Conservation (phyloP, 2,888 invertebrate genomes). For the Hofmannophila pseudospretella region DNA sequence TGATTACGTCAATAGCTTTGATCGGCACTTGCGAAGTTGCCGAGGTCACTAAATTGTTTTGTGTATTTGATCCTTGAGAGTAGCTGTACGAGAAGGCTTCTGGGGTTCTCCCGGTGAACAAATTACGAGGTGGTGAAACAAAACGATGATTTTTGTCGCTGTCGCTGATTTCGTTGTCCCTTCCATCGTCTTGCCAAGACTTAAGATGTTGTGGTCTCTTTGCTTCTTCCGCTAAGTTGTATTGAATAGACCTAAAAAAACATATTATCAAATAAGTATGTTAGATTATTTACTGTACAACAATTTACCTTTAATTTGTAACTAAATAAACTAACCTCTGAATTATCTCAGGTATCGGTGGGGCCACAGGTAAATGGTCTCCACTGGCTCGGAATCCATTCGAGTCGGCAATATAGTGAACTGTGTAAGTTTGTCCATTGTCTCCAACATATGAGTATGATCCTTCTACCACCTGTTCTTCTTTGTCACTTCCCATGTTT, state of each 20-base stretch:
- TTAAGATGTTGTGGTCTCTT: slow-evolving; percentile 55
- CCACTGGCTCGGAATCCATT: slow-evolving; percentile 87
- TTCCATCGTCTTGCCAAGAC: slow-evolving; percentile 51
- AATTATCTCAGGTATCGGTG: slow-evolving; percentile 85
- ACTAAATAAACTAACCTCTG: slow-evolving; percentile 56
- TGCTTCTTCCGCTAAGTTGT: slow-evolving; percentile 69
- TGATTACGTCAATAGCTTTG: slow-evolving; percentile 44
- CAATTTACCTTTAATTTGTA: slow-evolving; percentile 3
- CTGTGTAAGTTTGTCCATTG: slow-evolving; percentile 79
- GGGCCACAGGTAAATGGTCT: slow-evolving; percentile 86
- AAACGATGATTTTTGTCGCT: slow-evolving; percentile 36
- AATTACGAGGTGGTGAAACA: slow-evolving; percentile 37
- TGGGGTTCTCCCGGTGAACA: slow-evolving; percentile 66
- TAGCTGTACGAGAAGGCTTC: slow-evolving; percentile 68
- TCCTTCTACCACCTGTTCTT: slow-evolving; percentile 79
- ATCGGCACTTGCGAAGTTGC: slow-evolving; percentile 48
- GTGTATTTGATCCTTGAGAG: slow-evolving; percentile 39
- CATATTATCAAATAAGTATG: background rate
- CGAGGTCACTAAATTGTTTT: slow-evolving; percentile 48
- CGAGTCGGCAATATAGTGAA: slow-evolving; percentile 84
- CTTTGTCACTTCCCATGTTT: slow-evolving; percentile 75
- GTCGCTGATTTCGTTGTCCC: slow-evolving; percentile 40
- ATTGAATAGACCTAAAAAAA: slow-evolving; percentile 57
- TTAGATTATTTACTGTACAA: background rate
- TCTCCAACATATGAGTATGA: slow-evolving; percentile 81